Percentiles rank a stretch among this genome's conserved stretches.
Evolutionary conservation across 2,113 vertebrate genomes (phyloP).

Genomic region (Erpornis zantholeuca): DNA sequence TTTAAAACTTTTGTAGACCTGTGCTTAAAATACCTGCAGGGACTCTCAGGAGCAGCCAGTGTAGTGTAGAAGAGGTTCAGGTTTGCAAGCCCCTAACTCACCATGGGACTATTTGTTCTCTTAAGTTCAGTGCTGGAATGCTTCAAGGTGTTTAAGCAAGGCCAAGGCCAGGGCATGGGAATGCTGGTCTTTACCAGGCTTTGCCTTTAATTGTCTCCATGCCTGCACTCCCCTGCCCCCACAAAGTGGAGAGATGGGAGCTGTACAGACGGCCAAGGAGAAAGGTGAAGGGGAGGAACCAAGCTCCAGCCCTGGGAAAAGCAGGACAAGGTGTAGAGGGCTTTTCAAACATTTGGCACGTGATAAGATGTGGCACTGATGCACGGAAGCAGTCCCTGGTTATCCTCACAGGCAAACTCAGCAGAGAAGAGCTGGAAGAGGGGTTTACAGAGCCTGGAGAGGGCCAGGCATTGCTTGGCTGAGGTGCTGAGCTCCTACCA

Average conservation of each 20-base stretch:
- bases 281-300: not conserved
- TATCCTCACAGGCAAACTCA: not conserved
- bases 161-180: constrained; percentile 62
- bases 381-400: not conserved
- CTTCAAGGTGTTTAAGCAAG: constrained; percentile 40
- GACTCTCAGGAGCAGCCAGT: not conserved
- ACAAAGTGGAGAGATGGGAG: not conserved
- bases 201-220: not conserved
- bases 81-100: not conserved
- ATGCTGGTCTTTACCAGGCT: not conserved
- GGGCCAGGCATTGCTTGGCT: not conserved
- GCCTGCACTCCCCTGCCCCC: not conserved
- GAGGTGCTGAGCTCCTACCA: not conserved
- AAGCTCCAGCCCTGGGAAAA: constrained; percentile 16
- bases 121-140: not conserved
- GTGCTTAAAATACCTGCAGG: not conserved
- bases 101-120: not conserved
- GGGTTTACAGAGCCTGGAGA: not conserved
- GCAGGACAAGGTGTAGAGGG: not conserved
- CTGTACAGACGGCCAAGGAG: not conserved
- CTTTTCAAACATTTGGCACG: not conserved
- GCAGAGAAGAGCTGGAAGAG: not conserved
- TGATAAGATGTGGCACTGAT: not conserved
- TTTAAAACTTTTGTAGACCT: not conserved
- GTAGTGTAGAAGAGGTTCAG: not conserved